Evolutionary conservation across 1,140 invertebrate genomes (phyloP), one percentile per base, ranked within the genome.

Genomic region (Magallana gigas): DNA sequence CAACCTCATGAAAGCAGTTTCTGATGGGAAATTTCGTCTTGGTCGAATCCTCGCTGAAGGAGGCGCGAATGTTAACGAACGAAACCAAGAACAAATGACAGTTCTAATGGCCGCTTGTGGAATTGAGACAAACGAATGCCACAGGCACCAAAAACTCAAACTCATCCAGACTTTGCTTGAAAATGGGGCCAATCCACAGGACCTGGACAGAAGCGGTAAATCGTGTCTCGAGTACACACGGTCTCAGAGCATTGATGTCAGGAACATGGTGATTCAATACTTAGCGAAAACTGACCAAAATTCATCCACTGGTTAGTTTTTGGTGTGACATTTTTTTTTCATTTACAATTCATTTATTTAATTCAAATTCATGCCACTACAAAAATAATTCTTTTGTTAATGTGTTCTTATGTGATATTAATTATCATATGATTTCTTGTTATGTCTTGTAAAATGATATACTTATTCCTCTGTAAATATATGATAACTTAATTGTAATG

Each of bases 81-180:
- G 36, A 16, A 57, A 23, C 6, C 48, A 83, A 56, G 81, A 83
- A 14, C 14, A 58, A 0, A 7, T 16, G 16, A 83, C 81, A 11
- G 81, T 83, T 14, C 9, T 83, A 12, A 83, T 83, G 81, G 56
- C 57, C 48, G 81, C 81, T 14, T 83, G 81, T 83, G 18, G 9
- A 23, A 18, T 83, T n/a, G n/a, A 83, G 81, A 57, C 48, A 23
- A 29, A n/a, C 18, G 56, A 58, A 16, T 8, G 18, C 6, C 56
- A 83, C 9, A 57, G 48, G 36, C 16, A 58, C 48, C 14, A 56
- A 57, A 83, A 83, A 58, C 56, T 58, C 1, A 83, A 83, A 83
- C 57, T 83, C 6, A 57, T 83, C n/a, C 36, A 83, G 81, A 83
- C 56, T 8, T n/a, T 83, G 14, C 9, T 83, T 9, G 81, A 83